Percentiles rank a stretch among this genome's conserved stretches.
Conservation (phyloP, 2,797 vertebrate species). For the Eulemur coronatus region DNA sequence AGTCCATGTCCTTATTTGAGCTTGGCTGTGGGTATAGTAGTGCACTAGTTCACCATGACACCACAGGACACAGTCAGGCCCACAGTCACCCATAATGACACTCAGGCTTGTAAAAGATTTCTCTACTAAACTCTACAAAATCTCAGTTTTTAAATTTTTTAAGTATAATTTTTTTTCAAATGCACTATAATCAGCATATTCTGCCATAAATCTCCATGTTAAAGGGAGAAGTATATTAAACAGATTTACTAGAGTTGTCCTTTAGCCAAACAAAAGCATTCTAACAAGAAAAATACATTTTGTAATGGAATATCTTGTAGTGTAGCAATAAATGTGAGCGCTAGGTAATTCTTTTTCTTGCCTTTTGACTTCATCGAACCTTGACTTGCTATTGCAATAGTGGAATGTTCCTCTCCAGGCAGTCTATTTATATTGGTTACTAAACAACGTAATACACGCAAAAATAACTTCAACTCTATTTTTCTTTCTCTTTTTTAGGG, state of each 20-base stretch:
- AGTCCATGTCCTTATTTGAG: neutral
- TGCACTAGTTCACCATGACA: neutral
- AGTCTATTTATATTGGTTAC: neutral
- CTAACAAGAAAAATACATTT: neutral
- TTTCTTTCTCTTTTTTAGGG: conserved; percentile 86
- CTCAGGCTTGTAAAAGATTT: neutral
- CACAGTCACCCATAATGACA: neutral
- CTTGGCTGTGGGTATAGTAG: neutral
- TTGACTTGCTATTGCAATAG: neutral
- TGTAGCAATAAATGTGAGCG: neutral
- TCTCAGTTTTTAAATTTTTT: neutral
- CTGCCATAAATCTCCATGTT: neutral
- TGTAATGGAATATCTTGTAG: neutral
- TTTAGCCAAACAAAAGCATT: neutral
- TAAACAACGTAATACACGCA: neutral
- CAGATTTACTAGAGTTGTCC: neutral
- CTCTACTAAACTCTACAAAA: neutral
- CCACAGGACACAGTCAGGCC: neutral
- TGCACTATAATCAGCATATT: neutral
- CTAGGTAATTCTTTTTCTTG: neutral
- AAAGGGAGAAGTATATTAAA: neutral
- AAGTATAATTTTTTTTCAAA: neutral
- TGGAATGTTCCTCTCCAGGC: neutral
- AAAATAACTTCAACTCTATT: conserved; percentile 28
- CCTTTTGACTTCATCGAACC: neutral